phyloP scores from a whole-genome alignment of 1,140 invertebrate species.

The Euglossa dilemma region DNA sequence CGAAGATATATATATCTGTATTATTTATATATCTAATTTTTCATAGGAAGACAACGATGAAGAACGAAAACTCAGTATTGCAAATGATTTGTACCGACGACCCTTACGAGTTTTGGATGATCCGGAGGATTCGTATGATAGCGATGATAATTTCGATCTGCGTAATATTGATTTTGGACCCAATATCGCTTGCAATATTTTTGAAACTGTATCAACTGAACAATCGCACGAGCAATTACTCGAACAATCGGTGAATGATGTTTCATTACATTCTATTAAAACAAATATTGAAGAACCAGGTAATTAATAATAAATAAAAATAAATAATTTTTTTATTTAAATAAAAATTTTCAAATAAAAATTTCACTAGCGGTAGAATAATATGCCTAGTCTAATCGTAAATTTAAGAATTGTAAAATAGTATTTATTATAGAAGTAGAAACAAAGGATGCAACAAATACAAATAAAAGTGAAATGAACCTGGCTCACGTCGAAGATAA shows the following conservation, averaged over 20 bases:
- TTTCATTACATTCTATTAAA: neutral
- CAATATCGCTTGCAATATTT: neutral
- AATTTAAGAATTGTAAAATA: neutral
- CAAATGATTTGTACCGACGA: neutral
- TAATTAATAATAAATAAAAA: neutral
- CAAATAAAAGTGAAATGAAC: slow-evolving; percentile 14
- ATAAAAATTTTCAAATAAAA: no score
- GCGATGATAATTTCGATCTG: neutral
- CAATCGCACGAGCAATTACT: neutral
- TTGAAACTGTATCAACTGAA: neutral
- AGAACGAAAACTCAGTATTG: slow-evolving; percentile 17
- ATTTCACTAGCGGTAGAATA: no score
- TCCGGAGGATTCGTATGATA: neutral
- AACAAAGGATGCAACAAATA: neutral
- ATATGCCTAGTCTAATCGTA: no score
- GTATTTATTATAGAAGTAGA: neutral
- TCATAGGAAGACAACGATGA: neutral
- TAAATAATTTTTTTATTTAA: no score
- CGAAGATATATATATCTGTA: neutral
- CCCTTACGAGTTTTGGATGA: neutral
- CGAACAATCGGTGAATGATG: neutral
- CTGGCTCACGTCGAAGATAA: slow-evolving; percentile 40
- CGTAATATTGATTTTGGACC: slow-evolving; percentile 16
- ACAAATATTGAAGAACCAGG: neutral
- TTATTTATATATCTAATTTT: neutral